A percentile compares a stretch with the other conserved stretches of the same genome.
Conservation (phyloP, 2,888 invertebrate species). For the Bruchidius siliquastri region DNA sequence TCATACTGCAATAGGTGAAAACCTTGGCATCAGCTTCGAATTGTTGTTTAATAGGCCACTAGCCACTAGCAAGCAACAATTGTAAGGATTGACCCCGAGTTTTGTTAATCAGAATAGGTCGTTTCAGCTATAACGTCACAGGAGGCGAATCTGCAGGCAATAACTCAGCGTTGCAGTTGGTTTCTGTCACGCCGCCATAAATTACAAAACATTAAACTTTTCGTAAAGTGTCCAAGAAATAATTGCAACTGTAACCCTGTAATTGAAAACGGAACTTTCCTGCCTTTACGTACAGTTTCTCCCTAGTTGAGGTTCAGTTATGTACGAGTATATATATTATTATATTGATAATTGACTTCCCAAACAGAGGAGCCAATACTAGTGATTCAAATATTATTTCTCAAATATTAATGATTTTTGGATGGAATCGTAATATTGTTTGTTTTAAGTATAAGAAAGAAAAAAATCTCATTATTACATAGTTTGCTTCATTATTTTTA, state of each 20-base stretch:
- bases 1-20: too few species aligned
- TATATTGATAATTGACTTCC: too few species aligned
- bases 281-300: constrained; percentile 8
- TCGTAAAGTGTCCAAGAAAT: constrained; percentile 44
- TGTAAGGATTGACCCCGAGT: neutral
- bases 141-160: neutral
- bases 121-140: neutral
- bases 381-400: too few species aligned
- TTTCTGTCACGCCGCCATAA: constrained; percentile 39
- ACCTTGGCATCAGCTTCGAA: too few species aligned
- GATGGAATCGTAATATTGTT: too few species aligned
- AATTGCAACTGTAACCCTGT: constrained; percentile 44
- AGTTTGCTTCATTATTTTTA: too few species aligned
- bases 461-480: too few species aligned
- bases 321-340: neutral
- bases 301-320: neutral
- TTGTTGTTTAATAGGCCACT: too few species aligned
- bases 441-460: too few species aligned
- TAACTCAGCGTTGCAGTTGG: constrained; percentile 3
- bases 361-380: too few species aligned
- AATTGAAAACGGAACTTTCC: constrained; percentile 32
- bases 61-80: too few species aligned
- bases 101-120: neutral
- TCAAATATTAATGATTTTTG: too few species aligned
- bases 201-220: constrained; percentile 44